Conservation (phyloP, 2,888 invertebrate genomes). For the Lysandra coridon region DNA sequence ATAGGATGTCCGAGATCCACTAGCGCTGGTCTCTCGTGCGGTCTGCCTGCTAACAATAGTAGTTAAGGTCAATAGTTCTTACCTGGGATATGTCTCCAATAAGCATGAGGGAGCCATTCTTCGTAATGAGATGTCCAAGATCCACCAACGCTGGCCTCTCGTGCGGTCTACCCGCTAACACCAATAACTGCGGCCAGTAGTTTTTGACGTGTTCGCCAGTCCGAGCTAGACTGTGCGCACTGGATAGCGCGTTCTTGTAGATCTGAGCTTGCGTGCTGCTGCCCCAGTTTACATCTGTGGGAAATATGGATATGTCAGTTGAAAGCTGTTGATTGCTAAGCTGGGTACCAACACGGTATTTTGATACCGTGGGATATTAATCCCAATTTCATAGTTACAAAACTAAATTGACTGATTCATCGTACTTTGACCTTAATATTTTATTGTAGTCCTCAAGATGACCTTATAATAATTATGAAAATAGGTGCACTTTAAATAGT, state of each 20-base stretch:
- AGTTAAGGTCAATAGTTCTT: constrained; percentile 60
- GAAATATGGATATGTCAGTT: background rate
- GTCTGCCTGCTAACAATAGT: constrained; percentile 86
- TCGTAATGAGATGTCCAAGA: constrained; percentile 94
- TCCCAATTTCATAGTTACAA: too few relatives aligned
- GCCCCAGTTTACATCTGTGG: constrained; percentile 96
- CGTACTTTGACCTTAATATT: too few relatives aligned
- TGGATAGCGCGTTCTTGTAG: constrained; percentile 94
- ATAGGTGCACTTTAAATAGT: too few relatives aligned
- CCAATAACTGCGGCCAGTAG: constrained; percentile 94
- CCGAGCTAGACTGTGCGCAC: constrained; percentile 89
- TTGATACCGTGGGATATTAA: too few relatives aligned
- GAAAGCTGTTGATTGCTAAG: too few relatives aligned
- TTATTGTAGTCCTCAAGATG: too few relatives aligned
- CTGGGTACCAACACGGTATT: too few relatives aligned
- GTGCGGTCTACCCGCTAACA: constrained; percentile 91
- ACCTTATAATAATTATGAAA: too few relatives aligned
- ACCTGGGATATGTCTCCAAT: constrained; percentile 93
- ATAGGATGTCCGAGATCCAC: constrained; percentile 95
- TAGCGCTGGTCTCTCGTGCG: constrained; percentile 91
- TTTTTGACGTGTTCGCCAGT: constrained; percentile 98
- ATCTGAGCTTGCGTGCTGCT: constrained; percentile 98
- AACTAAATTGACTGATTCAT: too few relatives aligned
- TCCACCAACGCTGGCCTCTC: constrained; percentile 93
- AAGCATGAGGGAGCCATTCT: constrained; percentile 93